Conservation (phyloP, 2,113 vertebrate species). For the Ailurus styani region DNA sequence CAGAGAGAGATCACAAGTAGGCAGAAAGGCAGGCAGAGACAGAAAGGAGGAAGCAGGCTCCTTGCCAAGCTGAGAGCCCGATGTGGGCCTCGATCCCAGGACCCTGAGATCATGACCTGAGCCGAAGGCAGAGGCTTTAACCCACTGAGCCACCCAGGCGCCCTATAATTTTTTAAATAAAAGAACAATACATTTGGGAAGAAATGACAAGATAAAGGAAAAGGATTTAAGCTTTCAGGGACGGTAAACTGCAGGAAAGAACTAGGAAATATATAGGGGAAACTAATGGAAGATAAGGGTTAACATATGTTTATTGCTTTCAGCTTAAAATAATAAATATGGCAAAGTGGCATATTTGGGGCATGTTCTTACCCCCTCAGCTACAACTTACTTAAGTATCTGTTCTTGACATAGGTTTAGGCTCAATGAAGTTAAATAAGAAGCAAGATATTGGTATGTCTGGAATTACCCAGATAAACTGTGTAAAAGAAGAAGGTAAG, state of each 20-base stretch:
- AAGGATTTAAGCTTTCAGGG: background rate
- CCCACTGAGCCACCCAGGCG: no score
- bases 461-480: background rate
- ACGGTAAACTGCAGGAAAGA: background rate
- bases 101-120: no score
- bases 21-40: no score
- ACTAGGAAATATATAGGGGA: background rate
- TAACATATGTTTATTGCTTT: background rate
- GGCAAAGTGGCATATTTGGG: background rate
- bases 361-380: background rate
- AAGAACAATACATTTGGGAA: background rate
- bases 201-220: background rate
- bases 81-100: no score
- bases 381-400: background rate
- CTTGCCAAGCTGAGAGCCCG: no score
- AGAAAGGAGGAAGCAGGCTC: no score
- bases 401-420: background rate
- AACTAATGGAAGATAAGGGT: background rate
- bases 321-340: background rate
- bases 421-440: background rate
- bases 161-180: background rate
- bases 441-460: background rate
- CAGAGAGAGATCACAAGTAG: no score
- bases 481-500: background rate
- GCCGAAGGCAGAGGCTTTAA: no score